Evolutionary conservation across 2,797 vertebrate genomes (phyloP), one percentile per base, ranked within the genome.

Genomic region (Spinibarbus caldwelli): DNA sequence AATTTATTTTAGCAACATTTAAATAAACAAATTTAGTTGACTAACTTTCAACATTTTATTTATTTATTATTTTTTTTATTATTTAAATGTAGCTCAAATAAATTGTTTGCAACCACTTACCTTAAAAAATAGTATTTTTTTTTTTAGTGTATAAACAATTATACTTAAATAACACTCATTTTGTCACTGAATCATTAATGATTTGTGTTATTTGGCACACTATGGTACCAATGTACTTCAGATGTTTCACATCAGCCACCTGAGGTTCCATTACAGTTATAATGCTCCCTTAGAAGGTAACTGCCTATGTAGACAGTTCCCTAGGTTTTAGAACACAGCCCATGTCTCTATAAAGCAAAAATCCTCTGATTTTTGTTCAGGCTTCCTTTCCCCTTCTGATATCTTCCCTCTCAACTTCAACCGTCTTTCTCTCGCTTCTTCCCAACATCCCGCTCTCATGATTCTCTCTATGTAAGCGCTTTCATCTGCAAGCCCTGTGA

Each of bases 401-500:
- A 75, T 83, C 29, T 83, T 47, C 21, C 31, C 45, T 38, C 38
- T 64, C 14, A 47, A 36, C 38, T 82, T 73, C 7, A 62, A 11
- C 68, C 12, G 3, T 82, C 80, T 59, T 41, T 26, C 26, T 43
- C 19, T 8, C 34, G 8, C 34, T 31, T 57, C 17, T 19, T 43
- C 9, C 62, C 21, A 34, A 54, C 54, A 78, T 62, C 15, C 23
- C 2, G 1, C 47, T 52, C 78, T 68, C 23, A 38, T 26, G 45
- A 68, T 49, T 68, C 78, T 57, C 49, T 23, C 45, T 45, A 36
- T 68, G 31, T 23, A 21, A 43, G 47, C 1, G 2, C 54, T 83
- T 82, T 82, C 54, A 47, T 82, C 70, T 73, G 41, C 52, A 73
- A n/a, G 75, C 29, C 41, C 26, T 75, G 54, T 64, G 81, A 83